Conservation (phyloP, 2,797 vertebrate genomes). For the Syngnathus rostellatus region DNA sequence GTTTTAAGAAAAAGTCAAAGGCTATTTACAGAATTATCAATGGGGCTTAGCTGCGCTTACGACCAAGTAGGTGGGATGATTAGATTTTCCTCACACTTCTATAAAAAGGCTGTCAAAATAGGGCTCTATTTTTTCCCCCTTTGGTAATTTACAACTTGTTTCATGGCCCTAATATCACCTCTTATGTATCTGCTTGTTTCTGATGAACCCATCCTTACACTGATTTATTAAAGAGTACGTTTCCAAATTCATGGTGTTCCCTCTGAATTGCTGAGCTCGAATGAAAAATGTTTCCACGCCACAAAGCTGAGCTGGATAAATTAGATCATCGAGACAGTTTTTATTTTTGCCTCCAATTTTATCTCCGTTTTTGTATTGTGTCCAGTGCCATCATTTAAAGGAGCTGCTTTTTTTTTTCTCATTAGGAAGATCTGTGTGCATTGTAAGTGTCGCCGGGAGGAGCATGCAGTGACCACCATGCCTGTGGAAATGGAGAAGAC, state of each 20-base stretch:
- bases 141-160: constrained; percentile 28
- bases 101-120: background rate
- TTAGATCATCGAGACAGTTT: background rate
- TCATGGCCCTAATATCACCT: constrained; percentile 9
- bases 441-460: constrained; percentile 95
- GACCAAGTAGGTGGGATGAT: constrained; percentile 5
- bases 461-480: constrained; percentile 92
- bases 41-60: background rate
- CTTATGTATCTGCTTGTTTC: constrained; percentile 23
- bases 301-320: constrained; percentile 6
- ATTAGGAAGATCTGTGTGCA: constrained; percentile 96
- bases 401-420: background rate
- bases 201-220: constrained; percentile 18
- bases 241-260: constrained; percentile 11
- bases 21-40: constrained; percentile 10
- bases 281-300: constrained; percentile 6
- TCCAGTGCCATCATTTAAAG: background rate
- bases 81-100: constrained; percentile 7
- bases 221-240: constrained; percentile 16
- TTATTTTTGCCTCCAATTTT: background rate
- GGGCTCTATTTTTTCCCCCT: constrained; percentile 14
- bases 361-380: background rate
- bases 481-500: constrained; percentile 99
- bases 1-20: constrained; percentile 16
- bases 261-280: constrained; percentile 8